Base-by-base conservation (phyloP, 2,113 vertebrate species). In the Zosterops japonicus region DNA sequence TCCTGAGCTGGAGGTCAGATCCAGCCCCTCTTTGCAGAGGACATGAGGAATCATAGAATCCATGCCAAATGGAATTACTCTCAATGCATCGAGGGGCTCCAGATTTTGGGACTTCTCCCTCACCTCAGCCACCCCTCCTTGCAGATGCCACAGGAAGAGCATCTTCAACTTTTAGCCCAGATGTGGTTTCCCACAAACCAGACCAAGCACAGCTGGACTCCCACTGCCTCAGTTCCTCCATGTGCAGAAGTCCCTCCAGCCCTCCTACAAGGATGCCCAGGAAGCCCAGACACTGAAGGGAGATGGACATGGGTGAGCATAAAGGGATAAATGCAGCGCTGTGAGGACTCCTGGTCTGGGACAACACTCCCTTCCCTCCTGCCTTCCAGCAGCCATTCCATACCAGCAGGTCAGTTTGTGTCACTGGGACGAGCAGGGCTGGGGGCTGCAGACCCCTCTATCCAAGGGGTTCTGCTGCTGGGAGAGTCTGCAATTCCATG, bases 211-310 rank as follows among this genome's bases (percentile, higher is more conserved):
- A 6, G 68, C 72, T 77, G 56, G 52, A 14, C 9, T 42, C 15
- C 20, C 29, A 1, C 11, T 82, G 89, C 93, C 89, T 94, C 94
- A 36, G 86, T 93, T 88, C 86, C 89, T 74, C 86, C 41, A 4
- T 0, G 2, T 7, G 21, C 75, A 36, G 35, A 39, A 2, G 14
- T 55, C 42, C 13, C 22, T 31, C 44, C 60, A 42, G 60, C n/a
- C 41, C 14, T 35, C 6, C 79, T 18, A 0, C 12, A 33, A 14
- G 22, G 36, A 41, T 6, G 8, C 39, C 2, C 3, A 9, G 69
- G 33, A 35, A 57, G 31, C 59, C 27, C 41, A 35, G 39, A 7
- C 8, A 9, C 39, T 11, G 25, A 19, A 36, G 18, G n/a, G 35
- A 55, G 23, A 10, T 4, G 28, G 52, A 8, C 24, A 35, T 1